Evolutionary conservation across 2,113 vertebrate species (phyloP), one percentile per base, ranked within the genome.

Genomic region (Todiramphus chloris): DNA sequence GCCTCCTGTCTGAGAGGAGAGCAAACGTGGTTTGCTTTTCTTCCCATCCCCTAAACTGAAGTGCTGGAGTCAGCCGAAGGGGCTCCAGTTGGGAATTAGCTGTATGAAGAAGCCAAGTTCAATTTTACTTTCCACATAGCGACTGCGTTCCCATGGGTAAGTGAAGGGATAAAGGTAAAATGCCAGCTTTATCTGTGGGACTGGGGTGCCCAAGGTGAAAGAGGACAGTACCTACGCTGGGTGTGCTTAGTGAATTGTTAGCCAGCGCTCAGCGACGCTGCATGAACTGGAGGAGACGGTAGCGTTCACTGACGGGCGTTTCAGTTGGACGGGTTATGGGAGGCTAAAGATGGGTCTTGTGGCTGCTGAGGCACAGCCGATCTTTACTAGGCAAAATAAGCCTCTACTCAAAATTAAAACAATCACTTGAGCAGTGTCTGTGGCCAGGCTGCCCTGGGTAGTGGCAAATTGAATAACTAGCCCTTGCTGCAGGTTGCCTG

Each of bases 261-360:
- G n/a, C 59, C 55, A 73, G 7, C 11, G 2, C 17, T 13, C 13
- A 43, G 8, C n/a, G 41, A 3, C 12, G 1, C 24, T 9, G 19
- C 25, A 2, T 1, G 10, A n/a, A 48, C 44, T 35, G 7, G 60
- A 41, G 56, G 43, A 48, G n/a, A 5, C 5, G 18, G 37, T 4
- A 20, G 53, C 48, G 6, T 23, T 72, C 16, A 1, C 39, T n/a
- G 7, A 33, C 1, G 58, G 16, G 14, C 7, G 3, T 44, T 79
- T 43, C 30, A 31, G 0, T 6, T 11, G n/a, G 6, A 7, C 14
- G 15, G 23, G 18, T 13, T 0, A 1, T 30, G 70, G 58, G 33
- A 67, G 64, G 69, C 15, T 46, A 33, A 69, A n/a, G 33, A 41
- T n/a, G 62, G 46, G 20, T 68, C 56, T 74, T 27, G 30, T 5